phyloP scores from a whole-genome alignment of 2,888 invertebrate species.

The Ichneumoninae sp. region DNA sequence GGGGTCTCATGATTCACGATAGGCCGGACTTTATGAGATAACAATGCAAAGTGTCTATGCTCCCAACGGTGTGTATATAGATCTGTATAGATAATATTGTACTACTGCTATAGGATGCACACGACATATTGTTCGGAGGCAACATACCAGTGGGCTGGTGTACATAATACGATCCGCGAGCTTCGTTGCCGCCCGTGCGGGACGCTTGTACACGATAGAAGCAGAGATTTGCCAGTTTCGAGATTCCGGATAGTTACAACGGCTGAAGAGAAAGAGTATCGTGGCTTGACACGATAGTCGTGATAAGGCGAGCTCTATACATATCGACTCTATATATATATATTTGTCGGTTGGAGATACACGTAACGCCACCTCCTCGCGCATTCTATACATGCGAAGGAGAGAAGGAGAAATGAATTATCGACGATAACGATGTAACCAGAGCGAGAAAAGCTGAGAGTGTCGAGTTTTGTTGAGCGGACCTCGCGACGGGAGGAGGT shows the following conservation, averaged over 20 bases:
- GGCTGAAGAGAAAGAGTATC: constrained; percentile 8
- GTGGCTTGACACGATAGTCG: background rate
- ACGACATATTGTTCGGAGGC: background rate
- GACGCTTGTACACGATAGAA: background rate
- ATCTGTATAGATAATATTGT: background rate
- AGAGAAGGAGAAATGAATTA: background rate
- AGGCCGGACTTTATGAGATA: constrained; percentile 7
- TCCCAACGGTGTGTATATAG: background rate
- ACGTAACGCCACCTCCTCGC: background rate
- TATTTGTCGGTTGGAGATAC: background rate
- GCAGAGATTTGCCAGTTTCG: background rate
- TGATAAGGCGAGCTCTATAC: constrained; percentile 11
- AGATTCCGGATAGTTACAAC: background rate
- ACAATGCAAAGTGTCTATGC: constrained; percentile 9
- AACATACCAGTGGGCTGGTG: background rate
- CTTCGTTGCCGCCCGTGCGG: background rate
- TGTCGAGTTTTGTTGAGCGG: background rate
- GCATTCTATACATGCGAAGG: background rate
- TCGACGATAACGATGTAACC: constrained; percentile 18
- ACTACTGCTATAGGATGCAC: background rate
- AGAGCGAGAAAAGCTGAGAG: background rate
- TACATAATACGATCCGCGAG: background rate
- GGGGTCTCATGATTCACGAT: constrained; percentile 18
- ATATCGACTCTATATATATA: background rate
- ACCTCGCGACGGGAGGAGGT: background rate